A percentile compares a stretch with the other conserved stretches of the same genome.
Conservation (phyloP, 37 sponge, comb jelly and placozoan genomes). For the Amphimedon queenslandica region DNA sequence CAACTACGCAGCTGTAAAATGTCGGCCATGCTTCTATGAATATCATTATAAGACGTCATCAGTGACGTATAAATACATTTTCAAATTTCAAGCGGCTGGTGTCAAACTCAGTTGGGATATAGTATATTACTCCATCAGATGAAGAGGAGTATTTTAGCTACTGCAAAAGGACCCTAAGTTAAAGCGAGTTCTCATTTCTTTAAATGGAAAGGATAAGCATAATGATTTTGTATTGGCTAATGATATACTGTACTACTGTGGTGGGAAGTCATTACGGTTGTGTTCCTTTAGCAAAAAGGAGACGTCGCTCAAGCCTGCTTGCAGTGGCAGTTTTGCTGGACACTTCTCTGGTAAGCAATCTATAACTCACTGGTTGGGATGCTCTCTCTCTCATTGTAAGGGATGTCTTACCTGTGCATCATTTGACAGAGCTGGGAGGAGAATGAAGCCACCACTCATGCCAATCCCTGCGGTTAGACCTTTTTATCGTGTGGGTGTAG, state of each 20-base stretch:
- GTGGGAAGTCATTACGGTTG: neutral
- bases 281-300: neutral
- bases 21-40: too few relatives aligned
- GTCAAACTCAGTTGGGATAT: too few relatives aligned
- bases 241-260: neutral
- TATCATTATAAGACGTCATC: too few relatives aligned
- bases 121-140: too few relatives aligned
- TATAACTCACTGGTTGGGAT: slow-evolving; percentile 16
- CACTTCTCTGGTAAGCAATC: neutral
- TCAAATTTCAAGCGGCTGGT: too few relatives aligned
- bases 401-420: slow-evolving; percentile 26
- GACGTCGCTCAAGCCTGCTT: neutral
- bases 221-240: neutral
- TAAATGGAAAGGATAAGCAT: neutral
- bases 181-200: neutral
- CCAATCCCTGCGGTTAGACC: slow-evolving; percentile 27
- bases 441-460: neutral
- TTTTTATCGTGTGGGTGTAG: slow-evolving; percentile 45
- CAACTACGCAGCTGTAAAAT: too few relatives aligned
- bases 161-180: neutral
- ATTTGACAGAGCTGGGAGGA: neutral
- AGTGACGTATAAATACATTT: too few relatives aligned
- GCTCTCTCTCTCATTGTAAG: slow-evolving; percentile 13
- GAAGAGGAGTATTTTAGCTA: neutral
- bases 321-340: slow-evolving; percentile 28